Conservation (phyloP, 92 coral and sea anemone genomes). For the Phymanthus crucifer region DNA sequence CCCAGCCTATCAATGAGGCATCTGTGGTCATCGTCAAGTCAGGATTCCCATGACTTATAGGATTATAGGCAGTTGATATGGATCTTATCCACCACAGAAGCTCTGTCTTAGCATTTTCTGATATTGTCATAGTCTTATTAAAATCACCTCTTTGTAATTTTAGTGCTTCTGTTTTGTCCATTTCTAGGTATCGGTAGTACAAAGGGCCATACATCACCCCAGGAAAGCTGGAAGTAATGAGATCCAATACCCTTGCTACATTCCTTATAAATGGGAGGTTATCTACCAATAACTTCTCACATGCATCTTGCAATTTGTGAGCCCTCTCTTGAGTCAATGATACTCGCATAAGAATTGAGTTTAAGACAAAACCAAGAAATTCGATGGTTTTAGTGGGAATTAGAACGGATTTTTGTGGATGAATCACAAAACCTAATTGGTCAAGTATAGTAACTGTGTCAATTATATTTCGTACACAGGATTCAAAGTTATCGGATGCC, state of each 20-base stretch:
- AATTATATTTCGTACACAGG: slow-evolving; percentile 22
- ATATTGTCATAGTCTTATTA: slow-evolving; percentile 39
- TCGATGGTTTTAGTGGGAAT: slow-evolving; percentile 38
- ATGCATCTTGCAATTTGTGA: background rate
- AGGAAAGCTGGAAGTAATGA: slow-evolving; percentile 49
- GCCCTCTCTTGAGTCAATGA: background rate
- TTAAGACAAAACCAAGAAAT: slow-evolving; percentile 28
- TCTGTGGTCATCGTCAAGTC: slow-evolving; percentile 45
- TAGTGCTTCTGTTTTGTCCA: slow-evolving; percentile 22
- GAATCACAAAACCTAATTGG: slow-evolving; percentile 37
- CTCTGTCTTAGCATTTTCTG: slow-evolving; percentile 10
- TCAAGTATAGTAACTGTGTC: slow-evolving; percentile 36
- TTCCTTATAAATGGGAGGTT: slow-evolving; percentile 5
- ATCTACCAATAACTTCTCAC: no score
- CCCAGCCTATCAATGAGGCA: slow-evolving; percentile 46
- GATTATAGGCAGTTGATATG: slow-evolving; percentile 26
- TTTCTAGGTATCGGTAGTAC: slow-evolving; percentile 36
- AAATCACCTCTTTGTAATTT: slow-evolving; percentile 37
- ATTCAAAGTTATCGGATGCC: slow-evolving; percentile 6
- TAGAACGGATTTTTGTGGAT: slow-evolving; percentile 44
- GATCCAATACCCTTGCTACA: slow-evolving; percentile 47
- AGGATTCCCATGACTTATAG: slow-evolving; percentile 42
- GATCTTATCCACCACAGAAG: no score
- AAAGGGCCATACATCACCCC: slow-evolving; percentile 49
- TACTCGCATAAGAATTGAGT: slow-evolving; percentile 39